Evolutionary conservation across 2,113 vertebrate genomes (phyloP).

Genomic region (Macroglossus sobrinus): DNA sequence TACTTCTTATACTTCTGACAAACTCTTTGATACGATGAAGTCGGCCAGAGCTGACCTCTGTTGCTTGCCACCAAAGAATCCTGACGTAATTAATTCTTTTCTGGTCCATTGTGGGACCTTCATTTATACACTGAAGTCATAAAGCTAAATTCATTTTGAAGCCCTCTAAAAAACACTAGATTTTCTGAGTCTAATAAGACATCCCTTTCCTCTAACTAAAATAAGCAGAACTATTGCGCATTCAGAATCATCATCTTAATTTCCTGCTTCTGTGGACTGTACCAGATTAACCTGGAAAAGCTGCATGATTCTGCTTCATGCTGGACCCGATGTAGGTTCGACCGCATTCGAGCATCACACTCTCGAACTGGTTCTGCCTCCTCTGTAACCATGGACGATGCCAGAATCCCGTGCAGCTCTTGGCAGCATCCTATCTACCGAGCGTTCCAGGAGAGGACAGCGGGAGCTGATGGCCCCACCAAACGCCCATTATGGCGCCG

Average conservation of each 20-base stretch:
- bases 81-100: not conserved
- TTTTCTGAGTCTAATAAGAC: not conserved
- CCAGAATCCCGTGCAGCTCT: not conserved
- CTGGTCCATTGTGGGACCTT: not conserved
- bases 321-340: not conserved
- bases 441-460: not conserved
- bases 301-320: not conserved
- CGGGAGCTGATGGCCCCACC: not conserved
- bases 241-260: not conserved
- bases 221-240: not conserved
- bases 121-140: not conserved
- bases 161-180: not conserved
- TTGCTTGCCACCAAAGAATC: not conserved
- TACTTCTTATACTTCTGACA: not conserved
- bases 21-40: not conserved
- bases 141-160: not conserved
- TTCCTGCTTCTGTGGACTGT: not conserved
- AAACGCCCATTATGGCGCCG: not conserved
- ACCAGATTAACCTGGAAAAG: not conserved
- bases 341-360: not conserved
- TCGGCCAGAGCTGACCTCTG: not conserved
- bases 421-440: not conserved
- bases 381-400: fast-evolving
- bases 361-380: not conserved
- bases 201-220: not conserved